Conservation (phyloP, 2,888 invertebrate species). For the Cantharis rufa region DNA sequence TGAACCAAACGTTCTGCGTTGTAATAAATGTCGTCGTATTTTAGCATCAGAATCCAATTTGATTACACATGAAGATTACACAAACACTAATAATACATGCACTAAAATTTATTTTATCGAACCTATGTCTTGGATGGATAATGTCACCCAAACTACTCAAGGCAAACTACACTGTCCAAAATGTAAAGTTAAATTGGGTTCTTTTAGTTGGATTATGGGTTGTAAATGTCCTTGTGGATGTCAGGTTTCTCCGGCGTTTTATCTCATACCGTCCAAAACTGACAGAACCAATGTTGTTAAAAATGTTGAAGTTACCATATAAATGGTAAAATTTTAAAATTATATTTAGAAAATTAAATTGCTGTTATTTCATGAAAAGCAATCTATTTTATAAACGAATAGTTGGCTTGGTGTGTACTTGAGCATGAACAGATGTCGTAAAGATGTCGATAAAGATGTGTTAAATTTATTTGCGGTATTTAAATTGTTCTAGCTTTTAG, state of each 20-base stretch:
- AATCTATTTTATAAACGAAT: background rate
- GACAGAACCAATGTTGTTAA: constrained; percentile 88
- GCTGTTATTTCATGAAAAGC: background rate
- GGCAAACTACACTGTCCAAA: constrained; percentile 88
- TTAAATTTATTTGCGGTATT: no score
- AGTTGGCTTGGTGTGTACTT: background rate
- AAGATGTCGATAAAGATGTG: no score
- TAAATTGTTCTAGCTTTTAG: background rate
- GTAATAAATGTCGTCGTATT: constrained; percentile 77
- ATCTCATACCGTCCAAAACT: constrained; percentile 87
- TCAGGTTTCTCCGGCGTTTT: constrained; percentile 89
- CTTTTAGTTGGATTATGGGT: constrained; percentile 89
- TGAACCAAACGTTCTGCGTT: constrained; percentile 82
- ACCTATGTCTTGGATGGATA: constrained; percentile 88
- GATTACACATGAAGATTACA: constrained; percentile 68
- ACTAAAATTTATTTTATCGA: constrained; percentile 82
- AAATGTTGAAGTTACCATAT: constrained; percentile 70
- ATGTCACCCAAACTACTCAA: constrained; percentile 69
- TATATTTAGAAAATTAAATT: background rate
- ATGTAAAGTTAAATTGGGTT: constrained; percentile 83
- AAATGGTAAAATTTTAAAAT: constrained; percentile 14
- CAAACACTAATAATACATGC: constrained; percentile 57
- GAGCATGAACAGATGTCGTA: background rate
- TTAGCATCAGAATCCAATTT: constrained; percentile 82
- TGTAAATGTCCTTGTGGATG: constrained; percentile 90